Evolutionary conservation across 2,797 vertebrate species (phyloP).

Genomic region (Crocodylus rhombifer): DNA sequence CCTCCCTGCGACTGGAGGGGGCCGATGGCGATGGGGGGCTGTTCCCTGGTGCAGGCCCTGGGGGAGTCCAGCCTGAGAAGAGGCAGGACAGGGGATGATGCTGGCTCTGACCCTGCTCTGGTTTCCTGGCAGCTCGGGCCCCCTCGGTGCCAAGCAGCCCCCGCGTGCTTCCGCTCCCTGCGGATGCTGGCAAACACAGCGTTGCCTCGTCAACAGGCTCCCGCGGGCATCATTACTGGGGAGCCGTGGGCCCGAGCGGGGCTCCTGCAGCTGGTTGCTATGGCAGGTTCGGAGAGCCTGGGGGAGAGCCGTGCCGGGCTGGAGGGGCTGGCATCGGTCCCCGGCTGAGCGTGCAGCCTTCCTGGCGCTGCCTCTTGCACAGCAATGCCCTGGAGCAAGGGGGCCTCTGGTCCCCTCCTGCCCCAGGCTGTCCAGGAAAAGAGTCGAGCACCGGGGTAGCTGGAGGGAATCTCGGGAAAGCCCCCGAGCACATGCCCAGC

Average conservation of each 20-base stretch:
- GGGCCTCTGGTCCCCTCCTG: too few species aligned
- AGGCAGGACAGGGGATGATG: too few species aligned
- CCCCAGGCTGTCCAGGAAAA: too few species aligned
- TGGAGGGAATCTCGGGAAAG: neutral
- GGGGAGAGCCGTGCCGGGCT: neutral
- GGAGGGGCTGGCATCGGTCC: too few species aligned
- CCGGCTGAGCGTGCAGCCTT: neutral
- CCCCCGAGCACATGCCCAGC: too few species aligned
- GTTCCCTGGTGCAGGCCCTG: too few species aligned
- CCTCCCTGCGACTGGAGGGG: too few species aligned
- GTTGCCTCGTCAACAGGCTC: constrained; percentile 44
- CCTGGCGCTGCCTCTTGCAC: neutral
- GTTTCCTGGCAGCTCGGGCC: too few species aligned
- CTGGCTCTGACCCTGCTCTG: too few species aligned
- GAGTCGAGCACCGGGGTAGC: neutral
- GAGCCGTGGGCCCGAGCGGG: neutral
- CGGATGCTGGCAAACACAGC: neutral
- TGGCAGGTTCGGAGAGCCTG: neutral
- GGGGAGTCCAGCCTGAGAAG: too few species aligned
- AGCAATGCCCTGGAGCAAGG: neutral
- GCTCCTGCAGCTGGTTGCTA: neutral
- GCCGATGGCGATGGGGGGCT: too few species aligned
- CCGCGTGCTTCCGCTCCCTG: neutral
- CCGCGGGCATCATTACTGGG: neutral
- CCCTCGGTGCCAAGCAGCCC: too few species aligned